A percentile compares a stretch with the other conserved stretches of the same genome.
These are phyloP conservation scores for Takifugu rubripes DNA, from an alignment of 2,797 vertebrate species.

Conservation along the genomic window DNA sequence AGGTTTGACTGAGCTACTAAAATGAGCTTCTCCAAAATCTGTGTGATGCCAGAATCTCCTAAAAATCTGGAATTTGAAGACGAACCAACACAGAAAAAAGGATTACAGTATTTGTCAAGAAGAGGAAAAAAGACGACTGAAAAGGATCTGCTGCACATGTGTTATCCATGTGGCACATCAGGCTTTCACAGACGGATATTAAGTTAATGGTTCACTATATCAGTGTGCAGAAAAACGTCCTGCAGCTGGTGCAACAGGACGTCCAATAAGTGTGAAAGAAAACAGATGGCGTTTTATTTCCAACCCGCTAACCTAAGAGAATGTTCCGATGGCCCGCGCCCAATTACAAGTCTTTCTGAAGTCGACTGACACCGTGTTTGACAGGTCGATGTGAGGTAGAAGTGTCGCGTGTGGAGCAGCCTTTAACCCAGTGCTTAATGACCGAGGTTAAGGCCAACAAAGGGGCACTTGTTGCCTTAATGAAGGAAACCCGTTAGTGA, in stretches of 20 bases:
- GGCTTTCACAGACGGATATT: conserved; percentile 4
- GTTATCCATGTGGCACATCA: background rate
- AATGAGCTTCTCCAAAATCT: background rate
- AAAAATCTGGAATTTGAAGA: background rate
- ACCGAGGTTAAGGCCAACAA: conserved; percentile 9
- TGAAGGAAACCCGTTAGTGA: too few species aligned
- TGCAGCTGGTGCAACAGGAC: conserved; percentile 23
- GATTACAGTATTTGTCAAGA: too few species aligned
- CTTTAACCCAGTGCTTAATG: conserved; percentile 14
- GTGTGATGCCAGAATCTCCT: too few species aligned
- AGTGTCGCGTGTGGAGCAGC: background rate
- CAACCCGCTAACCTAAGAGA: conserved; percentile 35
- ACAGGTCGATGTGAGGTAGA: conserved; percentile 11
- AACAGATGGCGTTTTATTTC: conserved; percentile 45
- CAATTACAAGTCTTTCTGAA: conserved; percentile 7
- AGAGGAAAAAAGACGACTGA: too few species aligned
- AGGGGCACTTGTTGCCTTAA: background rate
- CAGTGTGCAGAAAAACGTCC: conserved; percentile 6
- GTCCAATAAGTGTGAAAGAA: conserved; percentile 6
- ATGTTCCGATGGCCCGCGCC: conserved; percentile 24
- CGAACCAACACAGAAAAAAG: background rate
- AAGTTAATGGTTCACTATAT: conserved; percentile 1
- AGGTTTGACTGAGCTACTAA: background rate
- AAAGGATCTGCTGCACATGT: background rate
- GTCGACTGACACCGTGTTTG: conserved; percentile 18